Evolutionary conservation across 2,888 invertebrate genomes (phyloP).

Genomic region (Hypolimnas misippus): DNA sequence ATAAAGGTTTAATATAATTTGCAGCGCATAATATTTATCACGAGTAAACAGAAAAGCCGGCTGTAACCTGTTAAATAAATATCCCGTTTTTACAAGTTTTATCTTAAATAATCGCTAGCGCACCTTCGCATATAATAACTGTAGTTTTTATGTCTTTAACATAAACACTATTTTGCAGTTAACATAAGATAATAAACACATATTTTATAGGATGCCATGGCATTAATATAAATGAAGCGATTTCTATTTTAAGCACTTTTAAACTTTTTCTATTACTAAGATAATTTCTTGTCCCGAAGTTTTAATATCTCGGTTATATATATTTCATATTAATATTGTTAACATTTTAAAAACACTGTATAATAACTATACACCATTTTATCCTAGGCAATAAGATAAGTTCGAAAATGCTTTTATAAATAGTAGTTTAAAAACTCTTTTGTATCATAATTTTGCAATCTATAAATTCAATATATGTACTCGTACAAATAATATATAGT

Average conservation of each 20-base stretch:
- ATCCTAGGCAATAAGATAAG: no score
- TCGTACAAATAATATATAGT: no score
- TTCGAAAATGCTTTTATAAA: no score
- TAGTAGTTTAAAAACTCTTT: no score
- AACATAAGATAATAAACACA: constrained; percentile 3
- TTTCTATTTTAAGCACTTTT: background rate
- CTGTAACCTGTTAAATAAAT: constrained; percentile 11
- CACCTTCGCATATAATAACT: background rate
- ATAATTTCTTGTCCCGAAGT: background rate
- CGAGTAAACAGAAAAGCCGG: constrained; percentile 3
- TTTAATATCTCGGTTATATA: no score
- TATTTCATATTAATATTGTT: no score
- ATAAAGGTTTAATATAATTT: constrained; percentile 17
- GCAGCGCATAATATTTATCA: constrained; percentile 20
- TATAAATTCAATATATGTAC: no score
- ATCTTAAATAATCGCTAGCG: constrained; percentile 7
- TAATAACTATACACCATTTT: no score
- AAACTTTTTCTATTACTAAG: constrained; percentile 1
- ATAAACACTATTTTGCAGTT: constrained; percentile 15
- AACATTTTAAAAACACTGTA: no score
- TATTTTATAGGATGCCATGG: background rate
- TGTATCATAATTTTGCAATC: no score
- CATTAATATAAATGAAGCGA: background rate
- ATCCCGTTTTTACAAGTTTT: constrained; percentile 7
- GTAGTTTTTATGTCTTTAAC: background rate